Conservation (phyloP, 1,140 invertebrate species). For the Hylyphantes graminicola region DNA sequence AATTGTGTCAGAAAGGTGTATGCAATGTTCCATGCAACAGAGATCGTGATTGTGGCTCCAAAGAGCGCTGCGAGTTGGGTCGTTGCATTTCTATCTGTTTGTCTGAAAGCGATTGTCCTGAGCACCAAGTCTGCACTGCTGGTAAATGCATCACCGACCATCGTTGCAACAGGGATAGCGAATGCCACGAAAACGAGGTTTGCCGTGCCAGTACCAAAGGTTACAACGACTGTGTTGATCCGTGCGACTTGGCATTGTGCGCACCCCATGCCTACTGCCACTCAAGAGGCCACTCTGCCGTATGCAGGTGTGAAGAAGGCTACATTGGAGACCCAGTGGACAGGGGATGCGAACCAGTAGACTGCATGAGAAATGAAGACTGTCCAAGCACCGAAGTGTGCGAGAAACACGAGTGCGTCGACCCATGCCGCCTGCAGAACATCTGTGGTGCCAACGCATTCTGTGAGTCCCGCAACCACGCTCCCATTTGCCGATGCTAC, state of each 20-base stretch:
- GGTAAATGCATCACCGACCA: constrained; percentile 61
- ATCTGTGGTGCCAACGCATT: constrained; percentile 57
- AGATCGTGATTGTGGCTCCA: constrained; percentile 62
- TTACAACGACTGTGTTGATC: constrained; percentile 71
- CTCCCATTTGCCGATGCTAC: constrained; percentile 80
- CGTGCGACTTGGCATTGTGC: constrained; percentile 73
- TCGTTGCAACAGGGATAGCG: constrained; percentile 69
- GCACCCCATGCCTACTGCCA: constrained; percentile 83
- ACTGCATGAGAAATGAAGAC: constrained; percentile 62
- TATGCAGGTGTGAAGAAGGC: constrained; percentile 81
- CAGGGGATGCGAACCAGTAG: constrained; percentile 64
- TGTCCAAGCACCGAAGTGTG: constrained; percentile 62
- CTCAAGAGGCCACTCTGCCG: constrained; percentile 76
- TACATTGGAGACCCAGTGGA: constrained; percentile 81
- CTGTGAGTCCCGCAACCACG: constrained; percentile 57
- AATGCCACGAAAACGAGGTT: constrained; percentile 82
- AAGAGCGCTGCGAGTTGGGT: constrained; percentile 62
- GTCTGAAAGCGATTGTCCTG: constrained; percentile 61
- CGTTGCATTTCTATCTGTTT: constrained; percentile 59
- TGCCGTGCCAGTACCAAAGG: constrained; percentile 86
- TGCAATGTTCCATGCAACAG: constrained; percentile 62
- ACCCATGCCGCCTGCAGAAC: constrained; percentile 61
- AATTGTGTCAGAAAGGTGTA: constrained; percentile 63
- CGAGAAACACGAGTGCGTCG: constrained; percentile 63
- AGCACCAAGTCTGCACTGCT: constrained; percentile 60